Percentiles rank a stretch among this genome's conserved stretches.
Evolutionary conservation across 2,888 invertebrate species (phyloP).

Genomic region (Pseudococcus jackbeardsleyi): DNA sequence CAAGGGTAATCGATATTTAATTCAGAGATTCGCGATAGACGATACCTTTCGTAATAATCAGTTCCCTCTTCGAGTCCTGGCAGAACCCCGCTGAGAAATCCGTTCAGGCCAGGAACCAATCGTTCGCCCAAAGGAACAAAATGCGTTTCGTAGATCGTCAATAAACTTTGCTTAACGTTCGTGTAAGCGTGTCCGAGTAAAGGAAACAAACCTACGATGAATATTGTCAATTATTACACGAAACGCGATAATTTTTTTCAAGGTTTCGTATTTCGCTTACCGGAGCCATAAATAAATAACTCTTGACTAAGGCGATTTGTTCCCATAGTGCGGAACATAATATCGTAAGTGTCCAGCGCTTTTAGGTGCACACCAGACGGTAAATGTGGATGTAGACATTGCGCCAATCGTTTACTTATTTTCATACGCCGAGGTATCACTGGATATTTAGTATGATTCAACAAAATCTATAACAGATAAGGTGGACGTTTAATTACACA

Average conservation of each 20-base stretch:
- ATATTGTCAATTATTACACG: background rate
- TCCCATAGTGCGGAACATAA: conserved; percentile 90
- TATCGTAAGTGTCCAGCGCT: conserved; percentile 90
- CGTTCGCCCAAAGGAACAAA: conserved; percentile 85
- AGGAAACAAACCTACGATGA: conserved; percentile 83
- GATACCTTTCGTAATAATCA: conserved; percentile 82
- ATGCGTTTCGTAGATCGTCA: conserved; percentile 88
- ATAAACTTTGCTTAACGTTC: conserved; percentile 85
- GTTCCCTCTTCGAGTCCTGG: conserved; percentile 90
- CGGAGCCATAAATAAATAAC: conserved; percentile 85
- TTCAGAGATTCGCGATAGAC: conserved; percentile 67
- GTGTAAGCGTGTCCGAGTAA: conserved; percentile 89
- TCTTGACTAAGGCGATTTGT: conserved; percentile 84
- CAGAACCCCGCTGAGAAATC: conserved; percentile 87
- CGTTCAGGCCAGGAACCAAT: conserved; percentile 85
- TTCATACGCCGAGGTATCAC: conserved; percentile 89
- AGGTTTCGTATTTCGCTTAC: conserved; percentile 69
- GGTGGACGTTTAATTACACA: conserved; percentile 63
- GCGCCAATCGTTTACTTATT: conserved; percentile 90
- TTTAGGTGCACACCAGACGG: conserved; percentile 93
- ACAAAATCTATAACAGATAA: conserved; percentile 76
- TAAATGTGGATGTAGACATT: conserved; percentile 93
- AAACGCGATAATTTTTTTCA: conserved; percentile 39
- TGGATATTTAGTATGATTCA: conserved; percentile 84
- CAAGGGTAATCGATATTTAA: conserved; percentile 31